Evolutionary conservation across 1,140 invertebrate species (phyloP).

Genomic region (Araneus ventricosus): DNA sequence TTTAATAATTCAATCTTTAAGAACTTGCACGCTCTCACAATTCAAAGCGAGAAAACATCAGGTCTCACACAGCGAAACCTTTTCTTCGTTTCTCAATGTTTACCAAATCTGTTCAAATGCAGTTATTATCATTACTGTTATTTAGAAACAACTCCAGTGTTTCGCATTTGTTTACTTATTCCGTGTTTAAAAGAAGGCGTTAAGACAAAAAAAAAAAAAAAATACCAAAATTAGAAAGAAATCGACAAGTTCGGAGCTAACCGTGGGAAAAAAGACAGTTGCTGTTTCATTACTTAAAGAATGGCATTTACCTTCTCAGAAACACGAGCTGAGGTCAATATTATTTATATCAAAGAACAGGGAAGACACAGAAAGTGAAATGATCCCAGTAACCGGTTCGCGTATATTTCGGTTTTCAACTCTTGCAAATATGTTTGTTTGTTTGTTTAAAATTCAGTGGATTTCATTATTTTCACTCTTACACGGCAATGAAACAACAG

Average conservation of each 20-base stretch:
- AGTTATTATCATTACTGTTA: not conserved
- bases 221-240: not conserved
- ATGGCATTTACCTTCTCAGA: not conserved
- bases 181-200: not conserved
- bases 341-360: not conserved
- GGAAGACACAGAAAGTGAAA: not conserved
- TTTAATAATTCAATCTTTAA: too few relatives aligned
- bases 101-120: not conserved
- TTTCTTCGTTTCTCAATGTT: not conserved
- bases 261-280: not conserved
- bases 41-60: too few relatives aligned
- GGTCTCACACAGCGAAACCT: too few relatives aligned
- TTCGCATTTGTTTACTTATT: not conserved
- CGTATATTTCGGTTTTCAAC: not conserved
- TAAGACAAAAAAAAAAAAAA: not conserved
- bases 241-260: not conserved
- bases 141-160: not conserved
- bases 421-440: not conserved
- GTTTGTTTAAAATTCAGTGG: not conserved
- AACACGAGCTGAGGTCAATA: not conserved
- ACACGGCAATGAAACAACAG: too few relatives aligned
- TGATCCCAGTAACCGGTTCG: not conserved
- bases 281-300: not conserved
- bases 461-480: too few relatives aligned
- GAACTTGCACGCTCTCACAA: too few relatives aligned